phyloP scores from a whole-genome alignment of 2,113 vertebrate genomes.

The Phylloscopus whistleri region DNA sequence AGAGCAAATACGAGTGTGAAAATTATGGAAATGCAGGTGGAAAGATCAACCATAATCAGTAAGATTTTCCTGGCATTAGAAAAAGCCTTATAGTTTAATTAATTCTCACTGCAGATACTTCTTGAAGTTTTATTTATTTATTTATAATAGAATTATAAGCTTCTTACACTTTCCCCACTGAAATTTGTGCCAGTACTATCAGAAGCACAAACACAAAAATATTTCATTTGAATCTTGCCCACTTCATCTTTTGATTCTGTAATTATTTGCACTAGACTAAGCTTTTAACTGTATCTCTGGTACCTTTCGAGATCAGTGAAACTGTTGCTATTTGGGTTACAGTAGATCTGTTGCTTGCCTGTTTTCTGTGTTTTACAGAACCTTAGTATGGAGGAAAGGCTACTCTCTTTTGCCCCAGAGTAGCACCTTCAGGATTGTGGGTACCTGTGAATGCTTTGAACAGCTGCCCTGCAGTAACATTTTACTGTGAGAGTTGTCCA shows the following conservation, averaged over 20 bases:
- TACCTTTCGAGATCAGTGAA: not conserved
- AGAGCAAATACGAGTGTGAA: not conserved
- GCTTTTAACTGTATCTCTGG: not conserved
- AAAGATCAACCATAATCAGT: not conserved
- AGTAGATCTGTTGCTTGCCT: not conserved
- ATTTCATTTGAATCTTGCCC: not conserved
- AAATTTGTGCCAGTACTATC: not conserved
- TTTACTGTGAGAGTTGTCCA: not conserved
- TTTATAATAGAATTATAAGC: not conserved
- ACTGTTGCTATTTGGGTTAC: not conserved
- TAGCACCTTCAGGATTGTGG: not conserved
- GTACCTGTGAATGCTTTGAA: not conserved
- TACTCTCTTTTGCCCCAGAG: not conserved
- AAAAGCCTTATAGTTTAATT: not conserved
- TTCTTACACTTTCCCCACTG: not conserved
- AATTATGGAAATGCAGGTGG: not conserved
- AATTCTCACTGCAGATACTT: not conserved
- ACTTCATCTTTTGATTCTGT: not conserved
- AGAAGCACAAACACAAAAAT: not conserved
- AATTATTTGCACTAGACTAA: not conserved
- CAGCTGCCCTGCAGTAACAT: not conserved
- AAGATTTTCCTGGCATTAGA: not conserved
- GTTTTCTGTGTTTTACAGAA: not conserved
- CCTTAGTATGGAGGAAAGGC: not conserved
- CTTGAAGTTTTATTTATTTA: not conserved